Evolutionary conservation across 2,888 invertebrate genomes (phyloP).

Genomic region (Andrena bicolor): DNA sequence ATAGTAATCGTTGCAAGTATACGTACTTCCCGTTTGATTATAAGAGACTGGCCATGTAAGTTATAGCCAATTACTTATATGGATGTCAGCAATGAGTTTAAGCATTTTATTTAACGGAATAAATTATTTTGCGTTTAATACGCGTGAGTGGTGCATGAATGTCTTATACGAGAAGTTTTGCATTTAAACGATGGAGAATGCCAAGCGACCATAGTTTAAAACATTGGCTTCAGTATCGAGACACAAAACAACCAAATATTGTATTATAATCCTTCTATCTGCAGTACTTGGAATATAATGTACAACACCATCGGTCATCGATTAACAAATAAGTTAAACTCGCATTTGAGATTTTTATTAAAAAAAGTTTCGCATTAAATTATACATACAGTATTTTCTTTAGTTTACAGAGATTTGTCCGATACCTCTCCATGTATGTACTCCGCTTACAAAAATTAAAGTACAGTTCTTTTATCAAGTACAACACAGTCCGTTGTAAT

Average conservation of each 20-base stretch:
- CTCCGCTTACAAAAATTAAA: slow-evolving; percentile 31
- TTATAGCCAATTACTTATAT: slow-evolving; percentile 44
- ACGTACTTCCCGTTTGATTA: slow-evolving; percentile 48
- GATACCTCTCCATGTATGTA: slow-evolving; percentile 18
- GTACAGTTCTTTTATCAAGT: slow-evolving; percentile 34
- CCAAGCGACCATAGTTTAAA: slow-evolving; percentile 31
- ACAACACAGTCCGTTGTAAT: slow-evolving; percentile 10
- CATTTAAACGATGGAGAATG: slow-evolving; percentile 50
- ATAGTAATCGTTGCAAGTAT: slow-evolving; percentile 39
- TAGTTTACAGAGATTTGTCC: slow-evolving; percentile 23
- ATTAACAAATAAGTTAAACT: slow-evolving; percentile 19
- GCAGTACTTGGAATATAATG: slow-evolving; percentile 37
- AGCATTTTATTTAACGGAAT: slow-evolving; percentile 54
- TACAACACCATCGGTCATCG: slow-evolving; percentile 11
- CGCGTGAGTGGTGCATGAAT: slow-evolving; percentile 55
- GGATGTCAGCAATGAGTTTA: slow-evolving; percentile 23
- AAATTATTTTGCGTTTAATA: slow-evolving; percentile 58
- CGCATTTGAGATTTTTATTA: slow-evolving; percentile 40
- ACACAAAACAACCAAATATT: slow-evolving; percentile 57
- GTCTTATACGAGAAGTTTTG: slow-evolving; percentile 50
- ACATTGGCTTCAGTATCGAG: slow-evolving; percentile 39
- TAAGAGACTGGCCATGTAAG: slow-evolving; percentile 52
- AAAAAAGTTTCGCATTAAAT: slow-evolving; percentile 45
- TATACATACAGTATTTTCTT: slow-evolving; percentile 21
- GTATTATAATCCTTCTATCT: slow-evolving; percentile 34